Conservation (phyloP, 1,140 invertebrate species). For the Pollicipes pollicipes region DNA sequence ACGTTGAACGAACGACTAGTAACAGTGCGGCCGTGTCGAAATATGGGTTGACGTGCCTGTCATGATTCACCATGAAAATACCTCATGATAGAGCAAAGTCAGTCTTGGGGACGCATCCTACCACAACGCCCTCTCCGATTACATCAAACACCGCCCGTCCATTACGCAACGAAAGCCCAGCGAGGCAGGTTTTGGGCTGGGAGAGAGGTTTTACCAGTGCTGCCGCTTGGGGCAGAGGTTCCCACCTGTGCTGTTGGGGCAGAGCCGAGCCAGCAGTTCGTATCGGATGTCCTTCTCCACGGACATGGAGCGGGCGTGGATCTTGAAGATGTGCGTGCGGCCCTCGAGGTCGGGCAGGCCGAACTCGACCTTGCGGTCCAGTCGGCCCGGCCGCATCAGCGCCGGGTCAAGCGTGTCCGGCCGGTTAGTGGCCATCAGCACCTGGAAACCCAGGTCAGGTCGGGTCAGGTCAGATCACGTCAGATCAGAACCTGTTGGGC, state of each 20-base stretch:
- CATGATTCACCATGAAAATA: too few species aligned
- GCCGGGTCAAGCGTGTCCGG: conserved; percentile 98
- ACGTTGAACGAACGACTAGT: too few species aligned
- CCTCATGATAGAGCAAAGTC: not conserved
- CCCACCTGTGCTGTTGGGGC: conserved; percentile 87
- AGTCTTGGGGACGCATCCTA: not conserved
- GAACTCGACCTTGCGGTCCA: conserved; percentile 98
- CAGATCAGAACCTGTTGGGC: too few species aligned
- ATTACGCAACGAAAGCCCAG: not conserved
- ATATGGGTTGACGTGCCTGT: too few species aligned
- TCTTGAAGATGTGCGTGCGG: conserved; percentile 93
- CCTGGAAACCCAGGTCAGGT: conserved; percentile 27
- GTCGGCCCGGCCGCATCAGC: conserved; percentile 86
- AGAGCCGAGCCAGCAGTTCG: conserved; percentile 84
- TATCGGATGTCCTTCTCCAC: conserved; percentile 97
- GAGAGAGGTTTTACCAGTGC: too few species aligned
- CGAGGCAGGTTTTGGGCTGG: too few species aligned
- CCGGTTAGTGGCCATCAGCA: conserved; percentile 97
- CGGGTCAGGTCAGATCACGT: too few species aligned
- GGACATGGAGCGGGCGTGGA: conserved; percentile 97
- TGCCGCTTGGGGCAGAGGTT: too few species aligned
- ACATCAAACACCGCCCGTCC: not conserved
- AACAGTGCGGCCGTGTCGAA: too few species aligned
- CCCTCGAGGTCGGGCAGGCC: conserved; percentile 91
- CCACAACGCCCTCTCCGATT: not conserved